Conservation (phyloP, 2,113 vertebrate species). For the Heterotilapia buettikoferi region DNA sequence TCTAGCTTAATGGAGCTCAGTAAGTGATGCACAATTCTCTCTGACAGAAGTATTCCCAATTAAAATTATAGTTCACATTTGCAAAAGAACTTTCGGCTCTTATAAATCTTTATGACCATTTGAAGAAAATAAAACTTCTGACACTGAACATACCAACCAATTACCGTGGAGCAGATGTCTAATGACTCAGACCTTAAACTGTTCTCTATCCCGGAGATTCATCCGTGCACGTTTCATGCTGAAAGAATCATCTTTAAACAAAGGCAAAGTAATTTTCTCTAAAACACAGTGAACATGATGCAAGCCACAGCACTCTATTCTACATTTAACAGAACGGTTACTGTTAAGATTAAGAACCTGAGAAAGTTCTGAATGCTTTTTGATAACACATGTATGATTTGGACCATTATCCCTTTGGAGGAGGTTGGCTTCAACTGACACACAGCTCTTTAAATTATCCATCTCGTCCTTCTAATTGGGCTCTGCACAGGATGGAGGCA, state of each 20-base stretch:
- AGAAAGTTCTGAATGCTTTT: background rate
- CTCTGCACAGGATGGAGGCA: background rate
- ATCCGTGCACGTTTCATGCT: background rate
- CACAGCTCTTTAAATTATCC: background rate
- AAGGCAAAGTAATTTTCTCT: background rate
- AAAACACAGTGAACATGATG: background rate
- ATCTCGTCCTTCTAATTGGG: background rate
- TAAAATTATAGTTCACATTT: background rate
- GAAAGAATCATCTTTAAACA: background rate
- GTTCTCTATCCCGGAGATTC: background rate
- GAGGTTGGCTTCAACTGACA: background rate
- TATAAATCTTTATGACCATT: background rate
- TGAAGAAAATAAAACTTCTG: background rate
- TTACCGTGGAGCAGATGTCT: background rate
- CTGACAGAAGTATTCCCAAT: background rate
- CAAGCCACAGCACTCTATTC: rapidly evolving
- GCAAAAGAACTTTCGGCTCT: background rate
- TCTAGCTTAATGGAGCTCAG: background rate
- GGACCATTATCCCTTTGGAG: background rate
- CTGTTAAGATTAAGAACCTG: background rate
- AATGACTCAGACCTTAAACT: background rate
- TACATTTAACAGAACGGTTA: background rate
- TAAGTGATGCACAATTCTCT: background rate
- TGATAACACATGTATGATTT: background rate
- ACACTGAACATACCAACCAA: background rate